A percentile compares a stretch with the other conserved stretches of the same genome.
Conservation (phyloP, 1,140 invertebrate species). For the Atta texana region DNA sequence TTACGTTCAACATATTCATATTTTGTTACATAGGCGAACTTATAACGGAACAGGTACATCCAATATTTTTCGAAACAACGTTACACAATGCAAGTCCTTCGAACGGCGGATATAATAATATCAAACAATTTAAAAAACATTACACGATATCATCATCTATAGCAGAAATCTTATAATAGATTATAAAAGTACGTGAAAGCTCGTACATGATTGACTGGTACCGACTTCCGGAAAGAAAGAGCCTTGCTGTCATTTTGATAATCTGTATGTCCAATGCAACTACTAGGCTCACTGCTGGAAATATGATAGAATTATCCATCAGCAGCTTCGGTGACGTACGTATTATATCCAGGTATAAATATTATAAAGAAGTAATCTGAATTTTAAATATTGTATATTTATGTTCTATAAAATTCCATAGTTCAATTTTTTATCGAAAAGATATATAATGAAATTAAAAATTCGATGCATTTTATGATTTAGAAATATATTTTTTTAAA, state of each 20-base stretch:
- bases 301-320: conserved; percentile 70
- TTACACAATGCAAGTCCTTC: not conserved
- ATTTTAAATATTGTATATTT: not conserved
- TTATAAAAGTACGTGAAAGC: conserved; percentile 63
- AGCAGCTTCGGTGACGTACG: conserved; percentile 74
- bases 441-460: not conserved
- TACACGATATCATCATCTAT: not conserved
- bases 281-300: conserved; percentile 74
- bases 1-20: conserved; percentile 77
- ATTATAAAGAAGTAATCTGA: not conserved
- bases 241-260: conserved; percentile 68
- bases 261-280: conserved; percentile 72
- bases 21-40: conserved; percentile 79
- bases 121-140: not conserved
- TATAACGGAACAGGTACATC: conserved; percentile 72
- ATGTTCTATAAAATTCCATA: not conserved
- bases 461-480: not conserved
- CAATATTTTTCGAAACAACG: not conserved
- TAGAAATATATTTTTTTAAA: not conserved
- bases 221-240: conserved; percentile 61
- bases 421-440: not conserved
- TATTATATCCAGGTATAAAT: not conserved
- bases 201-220: conserved; percentile 77
- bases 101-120: not conserved
- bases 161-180: conserved; percentile 56